Conservation (phyloP, 2,113 vertebrate genomes). For the Cygnus atratus region DNA sequence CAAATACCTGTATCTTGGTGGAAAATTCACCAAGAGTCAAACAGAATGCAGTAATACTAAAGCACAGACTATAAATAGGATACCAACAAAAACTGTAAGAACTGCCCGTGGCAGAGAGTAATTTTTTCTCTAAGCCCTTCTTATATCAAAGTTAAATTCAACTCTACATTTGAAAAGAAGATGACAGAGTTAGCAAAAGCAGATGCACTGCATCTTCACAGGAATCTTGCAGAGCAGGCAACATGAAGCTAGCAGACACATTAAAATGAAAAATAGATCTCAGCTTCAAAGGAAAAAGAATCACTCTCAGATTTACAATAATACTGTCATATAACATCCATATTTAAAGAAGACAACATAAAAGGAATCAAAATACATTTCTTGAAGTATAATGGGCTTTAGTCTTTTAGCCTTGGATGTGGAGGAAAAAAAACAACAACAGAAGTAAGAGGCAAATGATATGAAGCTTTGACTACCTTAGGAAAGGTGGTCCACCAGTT, state of each 20-base stretch:
- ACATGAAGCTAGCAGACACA: neutral
- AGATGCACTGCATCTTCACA: constrained; percentile 36
- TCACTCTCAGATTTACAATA: constrained; percentile 42
- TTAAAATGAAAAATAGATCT: constrained; percentile 59
- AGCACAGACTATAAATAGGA: neutral
- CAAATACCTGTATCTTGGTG: neutral
- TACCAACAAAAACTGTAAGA: neutral
- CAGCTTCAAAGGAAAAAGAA: constrained; percentile 53
- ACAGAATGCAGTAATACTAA: neutral
- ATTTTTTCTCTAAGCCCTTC: neutral
- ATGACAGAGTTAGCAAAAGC: constrained; percentile 36
- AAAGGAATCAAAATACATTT: constrained; percentile 56
- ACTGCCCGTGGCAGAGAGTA: neutral
- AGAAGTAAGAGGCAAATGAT: neutral
- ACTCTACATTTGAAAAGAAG: neutral
- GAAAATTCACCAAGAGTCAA: neutral
- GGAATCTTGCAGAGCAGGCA: constrained; percentile 16
- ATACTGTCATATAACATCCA: constrained; percentile 33
- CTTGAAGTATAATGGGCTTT: constrained; percentile 51
- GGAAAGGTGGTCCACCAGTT: constrained; percentile 13
- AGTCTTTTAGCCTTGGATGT: constrained; percentile 10
- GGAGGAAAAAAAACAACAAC: neutral
- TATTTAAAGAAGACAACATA: constrained; percentile 41
- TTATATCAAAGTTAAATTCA: constrained; percentile 24
- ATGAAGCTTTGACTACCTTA: neutral